Percentiles rank a stretch among this genome's conserved stretches.
These are phyloP conservation scores for Pachymerium ferrugineum DNA, from an alignment of 2,888 invertebrate species.

Conservation along the genomic window DNA sequence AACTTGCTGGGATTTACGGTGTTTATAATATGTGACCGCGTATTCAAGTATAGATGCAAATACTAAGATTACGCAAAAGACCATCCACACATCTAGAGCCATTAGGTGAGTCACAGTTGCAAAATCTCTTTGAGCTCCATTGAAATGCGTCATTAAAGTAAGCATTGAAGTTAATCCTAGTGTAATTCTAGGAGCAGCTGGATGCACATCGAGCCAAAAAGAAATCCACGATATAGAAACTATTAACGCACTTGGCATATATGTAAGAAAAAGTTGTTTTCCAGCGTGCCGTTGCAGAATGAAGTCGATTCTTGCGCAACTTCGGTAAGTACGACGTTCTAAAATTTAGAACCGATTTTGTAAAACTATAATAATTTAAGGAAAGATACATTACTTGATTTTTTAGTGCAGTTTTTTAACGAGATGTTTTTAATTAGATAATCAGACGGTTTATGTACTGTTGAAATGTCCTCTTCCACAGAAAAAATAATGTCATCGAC, in stretches of 20 bases:
- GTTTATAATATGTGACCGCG: background rate
- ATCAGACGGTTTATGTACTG: no score
- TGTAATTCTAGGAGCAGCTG: background rate
- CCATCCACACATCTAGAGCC: conserved; percentile 14
- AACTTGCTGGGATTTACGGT: background rate
- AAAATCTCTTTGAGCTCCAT: background rate
- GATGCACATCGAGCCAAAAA: background rate
- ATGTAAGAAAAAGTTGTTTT: background rate
- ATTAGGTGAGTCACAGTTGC: background rate
- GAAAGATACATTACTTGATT: no score
- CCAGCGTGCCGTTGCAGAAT: background rate
- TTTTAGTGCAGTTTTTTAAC: no score
- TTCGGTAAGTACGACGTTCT: no score
- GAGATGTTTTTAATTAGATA: no score
- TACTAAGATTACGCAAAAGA: background rate
- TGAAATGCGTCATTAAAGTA: conserved; percentile 14
- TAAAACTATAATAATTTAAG: no score
- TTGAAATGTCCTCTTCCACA: no score
- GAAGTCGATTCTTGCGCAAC: no score
- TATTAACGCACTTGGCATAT: conserved; percentile 4
- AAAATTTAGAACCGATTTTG: no score
- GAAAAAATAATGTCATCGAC: no score
- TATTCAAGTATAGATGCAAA: background rate
- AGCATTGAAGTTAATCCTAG: conserved; percentile 19
- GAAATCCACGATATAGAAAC: conserved; percentile 1